Evolutionary conservation across 2,888 invertebrate genomes (phyloP).

Genomic region (Bimastos eiseni): DNA sequence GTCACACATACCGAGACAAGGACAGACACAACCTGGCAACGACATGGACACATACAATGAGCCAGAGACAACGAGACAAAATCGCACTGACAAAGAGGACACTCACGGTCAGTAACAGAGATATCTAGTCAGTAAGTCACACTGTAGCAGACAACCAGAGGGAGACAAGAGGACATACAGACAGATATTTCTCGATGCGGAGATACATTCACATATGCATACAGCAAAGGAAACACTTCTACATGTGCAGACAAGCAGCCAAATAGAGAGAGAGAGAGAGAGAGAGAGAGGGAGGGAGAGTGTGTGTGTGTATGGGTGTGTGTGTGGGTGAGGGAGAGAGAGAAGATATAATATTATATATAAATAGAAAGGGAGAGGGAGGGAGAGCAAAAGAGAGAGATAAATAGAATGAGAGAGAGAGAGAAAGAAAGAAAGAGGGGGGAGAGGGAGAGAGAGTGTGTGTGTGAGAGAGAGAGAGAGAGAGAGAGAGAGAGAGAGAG

Average conservation of each 20-base stretch:
- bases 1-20: neutral
- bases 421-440: neutral
- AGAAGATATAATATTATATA: neutral
- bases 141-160: neutral
- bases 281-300: neutral
- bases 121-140: neutral
- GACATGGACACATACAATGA: neutral
- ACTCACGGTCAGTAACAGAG: too few species aligned
- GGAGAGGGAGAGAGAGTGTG: neutral
- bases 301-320: neutral
- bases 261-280: neutral
- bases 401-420: neutral
- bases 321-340: neutral
- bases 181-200: neutral
- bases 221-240: too few species aligned
- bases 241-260: neutral
- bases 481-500: neutral
- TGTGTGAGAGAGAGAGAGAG: neutral
- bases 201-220: neutral
- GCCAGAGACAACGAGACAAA: neutral
- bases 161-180: neutral
- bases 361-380: too few species aligned
- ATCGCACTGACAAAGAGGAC: too few species aligned
- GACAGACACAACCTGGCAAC: neutral
- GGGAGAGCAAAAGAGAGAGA: neutral